phyloP scores from a whole-genome alignment of 92 coral and sea anemone genomes.

The Zoanthus gigantus region DNA sequence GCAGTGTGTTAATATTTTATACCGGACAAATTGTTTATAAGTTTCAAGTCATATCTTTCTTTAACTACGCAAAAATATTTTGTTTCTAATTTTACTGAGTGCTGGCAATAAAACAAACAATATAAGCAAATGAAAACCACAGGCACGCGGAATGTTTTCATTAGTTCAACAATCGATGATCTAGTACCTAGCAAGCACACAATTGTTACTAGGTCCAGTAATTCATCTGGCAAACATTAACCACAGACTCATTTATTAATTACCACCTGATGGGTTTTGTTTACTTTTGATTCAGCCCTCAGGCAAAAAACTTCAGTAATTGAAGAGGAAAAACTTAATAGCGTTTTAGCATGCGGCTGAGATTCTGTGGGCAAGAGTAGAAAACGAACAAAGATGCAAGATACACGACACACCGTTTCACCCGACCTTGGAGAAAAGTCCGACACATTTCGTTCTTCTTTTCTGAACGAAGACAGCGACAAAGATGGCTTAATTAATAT shows the following conservation, averaged over 20 bases:
- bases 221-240: not conserved
- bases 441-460: conserved; percentile 7
- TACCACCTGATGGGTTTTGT: conserved; percentile 2
- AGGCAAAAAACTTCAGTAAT: not conserved
- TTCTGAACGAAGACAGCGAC: conserved; percentile 4
- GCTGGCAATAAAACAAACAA: not conserved
- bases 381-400: not conserved
- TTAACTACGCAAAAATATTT: too few species aligned
- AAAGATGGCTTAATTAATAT: conserved; percentile 25
- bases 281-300: conserved; percentile 1
- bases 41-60: too few species aligned
- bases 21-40: too few species aligned
- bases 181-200: not conserved
- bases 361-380: not conserved
- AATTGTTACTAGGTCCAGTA: not conserved
- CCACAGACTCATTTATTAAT: not conserved
- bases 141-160: not conserved
- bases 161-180: not conserved
- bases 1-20: too few species aligned
- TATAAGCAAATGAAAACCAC: not conserved
- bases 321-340: not conserved
- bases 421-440: conserved; percentile 8
- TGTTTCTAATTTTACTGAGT: too few species aligned
- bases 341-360: not conserved
- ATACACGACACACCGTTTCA: conserved; percentile 5